Evolutionary conservation across 2,113 vertebrate genomes (phyloP), one percentile per base, ranked within the genome.

Genomic region (Notarius lentiginosus): DNA sequence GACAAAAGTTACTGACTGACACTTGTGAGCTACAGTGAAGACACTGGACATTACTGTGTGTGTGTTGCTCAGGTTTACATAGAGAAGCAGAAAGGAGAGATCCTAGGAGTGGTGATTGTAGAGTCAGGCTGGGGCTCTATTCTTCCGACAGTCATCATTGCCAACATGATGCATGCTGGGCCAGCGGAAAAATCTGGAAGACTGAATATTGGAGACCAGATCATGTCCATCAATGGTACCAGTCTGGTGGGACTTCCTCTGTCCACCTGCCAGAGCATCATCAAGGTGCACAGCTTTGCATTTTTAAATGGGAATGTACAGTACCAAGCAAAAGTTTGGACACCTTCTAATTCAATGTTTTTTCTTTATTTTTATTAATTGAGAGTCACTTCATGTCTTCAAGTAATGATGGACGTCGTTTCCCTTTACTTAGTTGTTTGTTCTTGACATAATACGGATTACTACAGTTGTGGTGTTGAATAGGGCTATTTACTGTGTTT

Each of bases 91-190:
- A 99, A 99, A 51, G 98, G 98, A 68, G 98, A 99, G 92, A 99
- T 99, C 84, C 94, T 99, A 4, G 98, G 98, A 0, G 94, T 99
- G 80, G 98, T 99, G 84, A 98, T 99, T 51, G 98, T 99, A 85
- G 98, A 99, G 90, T 99, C 98, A 11, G 98, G 98, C 83, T 99
- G 98, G 98, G 98, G 98, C 60, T 99, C 98, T 92, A 99, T 99
- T 94, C 92, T 99, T 60, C 98, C 98, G 14, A 99, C 98, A 0
- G 98, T 99, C 91, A 99, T 99, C 89, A 99, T 99, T 80, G 98
- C 98, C 88, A 99, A 97, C 93, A 99, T 99, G 97, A 99, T 99
- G 98, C 98, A 99, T 6, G 97, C 97, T 79, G 98, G 98, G 72
- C 98, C 98, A 0, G 97, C 98, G 0, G 98, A 99, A 92, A 97